Percentiles rank a stretch among this genome's conserved stretches.
These are phyloP conservation scores for Ectemnius lituratus DNA, from an alignment of 2,888 invertebrate genomes.

Conservation along the genomic window DNA sequence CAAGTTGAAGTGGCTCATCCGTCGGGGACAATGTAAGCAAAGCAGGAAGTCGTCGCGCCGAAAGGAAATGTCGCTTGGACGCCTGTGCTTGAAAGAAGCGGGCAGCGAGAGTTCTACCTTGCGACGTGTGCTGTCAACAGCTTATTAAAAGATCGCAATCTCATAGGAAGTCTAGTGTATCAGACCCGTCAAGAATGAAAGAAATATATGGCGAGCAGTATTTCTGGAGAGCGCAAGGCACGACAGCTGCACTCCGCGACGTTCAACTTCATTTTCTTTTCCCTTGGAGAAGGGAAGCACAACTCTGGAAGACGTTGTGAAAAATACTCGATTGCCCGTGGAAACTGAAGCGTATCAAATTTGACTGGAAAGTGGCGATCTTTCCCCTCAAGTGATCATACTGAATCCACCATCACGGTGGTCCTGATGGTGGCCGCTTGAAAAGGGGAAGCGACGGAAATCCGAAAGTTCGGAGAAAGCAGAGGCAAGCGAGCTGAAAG, in stretches of 20 bases:
- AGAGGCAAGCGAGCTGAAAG: slow-evolving; percentile 53
- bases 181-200: slow-evolving; percentile 34
- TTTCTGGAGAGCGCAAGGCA: too few species aligned
- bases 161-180: too few species aligned
- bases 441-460: slow-evolving; percentile 56
- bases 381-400: slow-evolving; percentile 59
- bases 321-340: slow-evolving; percentile 74
- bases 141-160: too few species aligned
- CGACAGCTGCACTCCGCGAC: too few species aligned
- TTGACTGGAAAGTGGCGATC: slow-evolving; percentile 57
- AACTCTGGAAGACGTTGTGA: slow-evolving; percentile 56
- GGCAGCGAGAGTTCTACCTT: not conserved
- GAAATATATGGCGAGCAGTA: too few species aligned
- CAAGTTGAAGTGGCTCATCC: too few species aligned
- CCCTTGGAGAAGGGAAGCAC: too few species aligned
- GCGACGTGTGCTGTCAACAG: too few species aligned
- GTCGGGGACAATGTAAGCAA: slow-evolving; percentile 2
- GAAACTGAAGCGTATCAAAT: slow-evolving; percentile 68
- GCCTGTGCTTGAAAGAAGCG: not conserved
- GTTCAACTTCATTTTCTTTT: too few species aligned
- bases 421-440: slow-evolving; percentile 64
- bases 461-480: slow-evolving; percentile 53
- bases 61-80: slow-evolving; percentile 2
- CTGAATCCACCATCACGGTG: slow-evolving; percentile 61
- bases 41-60: slow-evolving; percentile 8